Percentiles rank a stretch among this genome's conserved stretches.
phyloP scores from a whole-genome alignment of 2,113 vertebrate species.

The Mesocricetus auratus region DNA sequence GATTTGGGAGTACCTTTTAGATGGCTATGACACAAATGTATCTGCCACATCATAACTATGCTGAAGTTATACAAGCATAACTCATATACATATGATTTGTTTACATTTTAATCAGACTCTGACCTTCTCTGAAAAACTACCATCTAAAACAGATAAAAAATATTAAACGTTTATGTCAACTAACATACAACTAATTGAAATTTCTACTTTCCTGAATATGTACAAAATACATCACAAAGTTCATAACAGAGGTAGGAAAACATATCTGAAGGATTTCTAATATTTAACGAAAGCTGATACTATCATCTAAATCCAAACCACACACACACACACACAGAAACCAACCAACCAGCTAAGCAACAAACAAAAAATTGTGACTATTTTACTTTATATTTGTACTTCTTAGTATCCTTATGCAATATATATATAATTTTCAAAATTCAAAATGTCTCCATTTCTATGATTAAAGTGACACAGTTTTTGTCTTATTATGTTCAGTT shows the following conservation, averaged over 20 bases:
- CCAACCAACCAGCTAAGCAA: background rate
- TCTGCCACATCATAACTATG: background rate
- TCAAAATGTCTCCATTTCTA: background rate
- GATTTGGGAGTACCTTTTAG: background rate
- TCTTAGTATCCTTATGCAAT: background rate
- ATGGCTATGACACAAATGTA: background rate
- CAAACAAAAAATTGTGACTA: background rate
- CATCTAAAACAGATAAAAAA: slow-evolving; percentile 14
- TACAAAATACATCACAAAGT: background rate
- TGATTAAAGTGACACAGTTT: background rate
- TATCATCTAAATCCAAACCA: background rate
- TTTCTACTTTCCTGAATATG: background rate
- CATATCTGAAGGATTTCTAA: background rate
- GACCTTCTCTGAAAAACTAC: background rate
- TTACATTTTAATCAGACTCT: slow-evolving; percentile 26
- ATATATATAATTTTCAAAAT: slow-evolving; percentile 35
- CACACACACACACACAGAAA: background rate
- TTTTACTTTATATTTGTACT: background rate
- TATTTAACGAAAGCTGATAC: background rate
- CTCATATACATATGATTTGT: background rate
- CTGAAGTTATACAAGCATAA: background rate
- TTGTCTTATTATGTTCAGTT: background rate
- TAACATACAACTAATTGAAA: background rate
- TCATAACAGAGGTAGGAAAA: background rate
- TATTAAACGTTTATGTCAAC: background rate